Base-by-base conservation (phyloP, 1,140 invertebrate species). In the Aphelinus certus region DNA sequence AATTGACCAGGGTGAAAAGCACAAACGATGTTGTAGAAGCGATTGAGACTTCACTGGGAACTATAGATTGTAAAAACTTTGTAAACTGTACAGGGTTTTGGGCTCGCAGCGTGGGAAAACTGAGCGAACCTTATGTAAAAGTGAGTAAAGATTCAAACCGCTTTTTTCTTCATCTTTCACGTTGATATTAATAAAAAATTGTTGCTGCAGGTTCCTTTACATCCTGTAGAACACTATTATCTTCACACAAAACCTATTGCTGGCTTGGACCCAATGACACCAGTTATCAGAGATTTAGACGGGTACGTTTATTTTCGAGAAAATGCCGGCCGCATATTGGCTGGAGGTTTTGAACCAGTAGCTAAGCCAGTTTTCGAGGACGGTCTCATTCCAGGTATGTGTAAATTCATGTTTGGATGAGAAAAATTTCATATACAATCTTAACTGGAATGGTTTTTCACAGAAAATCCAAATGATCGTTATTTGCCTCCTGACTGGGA, bases 171-270 rank as follows among this genome's bases (percentile, higher is more conserved):
- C 26, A 26, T 26, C 26, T 26, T 26, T 26, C 26, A 26, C 26
- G 26, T 26, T 6, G 9, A 68, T 49, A 57, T 62, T 71, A 9
- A 62, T 45, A 66, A 55, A 46, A 49, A 63, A 9, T 67, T 69
- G 7, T 73, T 72, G 63, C 57, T 74, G 47, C 48, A 87, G 86
- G 87, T 98, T 60, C 97, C 97, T 7, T 87, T 97, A n/a, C 93
- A 98, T 87, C 93, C 96, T 2, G 95, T 95, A 76, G 96, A 97
- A 86, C 96, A 98, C 88, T 96, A 96, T 85, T 97, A 97, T 87
- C 86, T 98, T 48, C 93, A 96, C 79, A 97, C 96, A 1, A 93
- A 96, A 85, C 91, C 92, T 51, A 92, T 96, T 72, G 87, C 89
- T 55, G 89, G 89, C 60, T 87, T 95, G 72, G 90, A 94, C 87